These are phyloP conservation scores for Sericinus montela DNA, from an alignment of 2,888 invertebrate species.

Conservation along the genomic window DNA sequence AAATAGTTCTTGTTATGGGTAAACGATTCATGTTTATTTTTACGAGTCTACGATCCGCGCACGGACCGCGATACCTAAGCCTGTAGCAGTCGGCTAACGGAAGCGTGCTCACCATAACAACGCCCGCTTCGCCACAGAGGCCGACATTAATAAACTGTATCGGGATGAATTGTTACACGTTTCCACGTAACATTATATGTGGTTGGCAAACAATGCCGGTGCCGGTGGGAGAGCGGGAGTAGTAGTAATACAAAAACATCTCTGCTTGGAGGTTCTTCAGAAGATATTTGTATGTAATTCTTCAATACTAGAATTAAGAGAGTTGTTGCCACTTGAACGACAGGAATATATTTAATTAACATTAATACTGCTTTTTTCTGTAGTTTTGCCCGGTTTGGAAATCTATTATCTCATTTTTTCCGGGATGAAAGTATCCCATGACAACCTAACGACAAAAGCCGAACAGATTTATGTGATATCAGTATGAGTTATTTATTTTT, in stretches of 20 bases:
- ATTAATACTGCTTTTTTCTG: too few species aligned
- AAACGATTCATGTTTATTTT: conserved; percentile 55
- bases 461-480: too few species aligned
- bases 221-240: conserved; percentile 33
- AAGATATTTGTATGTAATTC: conserved; percentile 10
- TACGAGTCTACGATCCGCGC: conserved; percentile 49
- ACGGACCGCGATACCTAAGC: conserved; percentile 39
- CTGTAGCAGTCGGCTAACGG: conserved; percentile 42
- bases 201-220: conserved; percentile 33
- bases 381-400: too few species aligned
- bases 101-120: conserved; percentile 69
- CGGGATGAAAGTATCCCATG: too few species aligned
- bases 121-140: conserved; percentile 59
- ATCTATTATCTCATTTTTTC: too few species aligned
- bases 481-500: too few species aligned
- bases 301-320: conserved; percentile 1
- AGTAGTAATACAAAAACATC: conserved; percentile 11
- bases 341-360: too few species aligned
- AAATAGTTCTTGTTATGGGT: conserved; percentile 19
- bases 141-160: conserved; percentile 64
- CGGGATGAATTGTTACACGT: conserved; percentile 35
- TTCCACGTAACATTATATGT: conserved; percentile 21
- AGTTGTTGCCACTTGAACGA: too few species aligned
- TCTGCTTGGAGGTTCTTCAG: conserved; percentile 1
- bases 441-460: too few species aligned